Base-by-base conservation (phyloP, 2,113 vertebrate genomes). In the Meriones unguiculatus region DNA sequence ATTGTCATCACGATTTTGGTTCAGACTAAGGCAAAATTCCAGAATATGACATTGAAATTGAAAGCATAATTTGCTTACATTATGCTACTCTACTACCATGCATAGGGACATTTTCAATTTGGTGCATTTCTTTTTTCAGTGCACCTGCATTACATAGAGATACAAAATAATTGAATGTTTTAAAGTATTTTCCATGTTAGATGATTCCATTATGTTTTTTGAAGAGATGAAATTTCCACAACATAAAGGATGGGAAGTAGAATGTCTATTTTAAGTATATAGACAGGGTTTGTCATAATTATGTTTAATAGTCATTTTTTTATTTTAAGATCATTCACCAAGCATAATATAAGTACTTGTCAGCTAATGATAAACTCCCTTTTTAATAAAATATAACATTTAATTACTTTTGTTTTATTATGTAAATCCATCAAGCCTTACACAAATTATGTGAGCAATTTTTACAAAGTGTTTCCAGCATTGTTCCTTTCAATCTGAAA, bases 11-110 rank as follows among this genome's bases (percentile, higher is more conserved):
- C 94, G 65, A 38, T 88, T 98, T 97, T 95, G 89, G 93, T 95
- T 96, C 57, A 87, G 13, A 89, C 5, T 32, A 82, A 97, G 41
- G 25, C 95, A 81, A 95, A 97, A 97, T 76, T 92, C 18, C 30
- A 89, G 93, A 98, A 84, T 90, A 94, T 95, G 30, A 92, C 95
- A 95, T 90, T 87, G 93, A 90, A 96, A 65, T 59, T 73, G 72
- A 97, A 97, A 95, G 86, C 75, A 95, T 94, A 88, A 97, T 97
- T 97, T 97, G 86, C 94, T 80, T 81, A 62, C 50, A 95, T 96
- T 97, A 85, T 93, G 62, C 22, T 76, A 69, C 70, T 96, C 97
- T 96, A 81, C 62, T 41, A 93, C 76, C 86, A 38, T 95, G 25
- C 87, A 69, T 65, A 72, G 94, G 76, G 95, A 38, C 52, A 90